These are phyloP conservation scores for Panopea generosa DNA, from an alignment of 2,888 invertebrate species.

Conservation along the genomic window DNA sequence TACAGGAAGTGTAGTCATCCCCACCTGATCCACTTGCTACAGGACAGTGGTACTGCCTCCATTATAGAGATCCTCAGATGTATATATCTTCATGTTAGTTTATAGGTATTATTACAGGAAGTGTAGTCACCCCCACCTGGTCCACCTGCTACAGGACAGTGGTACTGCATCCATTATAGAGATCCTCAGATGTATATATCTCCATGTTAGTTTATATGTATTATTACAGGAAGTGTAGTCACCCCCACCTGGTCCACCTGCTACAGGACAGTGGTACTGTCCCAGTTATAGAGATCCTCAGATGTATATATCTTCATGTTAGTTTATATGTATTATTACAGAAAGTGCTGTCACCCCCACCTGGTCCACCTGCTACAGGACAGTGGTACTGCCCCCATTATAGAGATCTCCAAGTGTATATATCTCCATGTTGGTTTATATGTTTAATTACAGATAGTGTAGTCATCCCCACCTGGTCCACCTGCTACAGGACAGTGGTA, in stretches of 20 bases:
- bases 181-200: constrained; percentile 73
- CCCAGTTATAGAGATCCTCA: constrained; percentile 78
- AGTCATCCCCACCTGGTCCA: constrained; percentile 75
- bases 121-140: constrained; percentile 79
- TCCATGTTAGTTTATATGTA: too few species aligned
- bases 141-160: constrained; percentile 80
- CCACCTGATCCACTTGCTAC: too few species aligned
- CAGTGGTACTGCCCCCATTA: constrained; percentile 78
- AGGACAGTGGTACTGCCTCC: too few species aligned
- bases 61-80: constrained; percentile 78
- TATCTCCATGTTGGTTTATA: too few species aligned
- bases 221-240: constrained; percentile 76
- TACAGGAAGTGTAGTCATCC: too few species aligned
- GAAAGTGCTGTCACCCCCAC: constrained; percentile 80
- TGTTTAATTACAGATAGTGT: constrained; percentile 72
- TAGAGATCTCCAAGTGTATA: constrained; percentile 75
- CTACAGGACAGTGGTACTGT: constrained; percentile 81
- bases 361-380: constrained; percentile 81
- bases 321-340: constrained; percentile 46
- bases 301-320: constrained; percentile 59
- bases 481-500: constrained; percentile 81
- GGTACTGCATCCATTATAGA: constrained; percentile 80
- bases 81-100: too few species aligned
- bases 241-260: constrained; percentile 80
- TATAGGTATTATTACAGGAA: constrained; percentile 67